These are phyloP conservation scores for Campoplex nolae DNA, from an alignment of 2,888 invertebrate genomes.

Conservation along the genomic window DNA sequence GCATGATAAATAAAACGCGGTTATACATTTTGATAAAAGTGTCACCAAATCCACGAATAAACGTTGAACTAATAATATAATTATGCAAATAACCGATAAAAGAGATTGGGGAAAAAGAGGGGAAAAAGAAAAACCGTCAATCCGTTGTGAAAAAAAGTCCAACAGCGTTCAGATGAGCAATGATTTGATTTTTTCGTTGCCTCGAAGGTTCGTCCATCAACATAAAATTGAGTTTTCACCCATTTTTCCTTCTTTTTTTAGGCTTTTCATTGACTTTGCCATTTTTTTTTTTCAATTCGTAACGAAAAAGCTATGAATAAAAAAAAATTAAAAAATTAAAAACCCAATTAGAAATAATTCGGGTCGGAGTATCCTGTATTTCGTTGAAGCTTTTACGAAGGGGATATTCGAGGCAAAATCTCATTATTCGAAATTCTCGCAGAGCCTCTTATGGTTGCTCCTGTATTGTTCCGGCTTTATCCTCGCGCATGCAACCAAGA, in stretches of 20 bases:
- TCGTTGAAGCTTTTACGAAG: constrained; percentile 5
- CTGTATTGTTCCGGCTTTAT: constrained; percentile 10
- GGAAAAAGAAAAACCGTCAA: neutral
- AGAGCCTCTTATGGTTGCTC: neutral
- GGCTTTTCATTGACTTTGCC: neutral
- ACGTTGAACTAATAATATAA: neutral
- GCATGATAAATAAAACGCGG: neutral
- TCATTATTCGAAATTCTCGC: constrained; percentile 49
- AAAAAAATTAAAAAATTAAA: neutral
- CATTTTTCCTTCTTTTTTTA: too few species aligned
- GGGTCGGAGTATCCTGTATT: neutral
- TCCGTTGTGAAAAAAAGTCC: too few species aligned
- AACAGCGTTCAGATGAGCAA: too few species aligned
- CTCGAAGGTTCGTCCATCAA: too few species aligned
- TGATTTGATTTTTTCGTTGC: too few species aligned
- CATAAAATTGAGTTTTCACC: too few species aligned
- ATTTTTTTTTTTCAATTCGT: too few species aligned
- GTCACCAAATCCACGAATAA: neutral
- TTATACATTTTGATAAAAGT: neutral
- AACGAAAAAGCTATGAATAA: neutral
- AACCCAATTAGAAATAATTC: too few species aligned
- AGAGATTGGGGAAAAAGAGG: neutral
- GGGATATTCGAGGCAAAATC: constrained; percentile 34
- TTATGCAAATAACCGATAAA: neutral
- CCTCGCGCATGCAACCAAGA: neutral